phyloP scores from a whole-genome alignment of 1,140 invertebrate species.

The Heliconius melpomene region DNA sequence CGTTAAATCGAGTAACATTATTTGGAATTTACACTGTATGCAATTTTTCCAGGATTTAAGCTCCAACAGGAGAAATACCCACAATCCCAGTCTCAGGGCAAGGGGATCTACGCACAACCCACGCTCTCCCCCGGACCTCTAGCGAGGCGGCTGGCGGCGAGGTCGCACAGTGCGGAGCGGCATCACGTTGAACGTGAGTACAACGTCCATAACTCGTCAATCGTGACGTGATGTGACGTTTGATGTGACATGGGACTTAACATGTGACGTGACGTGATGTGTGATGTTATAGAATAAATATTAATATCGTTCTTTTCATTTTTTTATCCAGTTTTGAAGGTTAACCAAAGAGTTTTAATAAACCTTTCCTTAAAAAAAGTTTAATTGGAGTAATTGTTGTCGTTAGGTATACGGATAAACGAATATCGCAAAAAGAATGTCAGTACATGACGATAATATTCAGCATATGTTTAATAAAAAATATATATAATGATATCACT shows the following conservation, averaged over 20 bases:
- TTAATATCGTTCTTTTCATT: too few relatives aligned
- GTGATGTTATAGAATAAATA: neutral
- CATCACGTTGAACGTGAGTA: conserved; percentile 74
- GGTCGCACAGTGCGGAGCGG: conserved; percentile 82
- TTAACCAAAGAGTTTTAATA: too few relatives aligned
- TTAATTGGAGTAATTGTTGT: too few relatives aligned
- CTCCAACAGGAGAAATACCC: conserved; percentile 52
- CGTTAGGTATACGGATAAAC: too few relatives aligned
- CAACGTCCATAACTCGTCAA: neutral
- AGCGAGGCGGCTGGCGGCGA: conserved; percentile 72
- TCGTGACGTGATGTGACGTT: neutral
- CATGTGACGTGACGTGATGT: neutral
- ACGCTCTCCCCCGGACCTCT: conserved; percentile 33
- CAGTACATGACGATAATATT: too few relatives aligned
- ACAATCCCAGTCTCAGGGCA: conserved; percentile 51
- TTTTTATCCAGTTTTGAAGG: too few relatives aligned
- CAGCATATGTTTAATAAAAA: too few relatives aligned
- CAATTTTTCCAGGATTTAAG: conserved; percentile 55
- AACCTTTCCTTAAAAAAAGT: too few relatives aligned
- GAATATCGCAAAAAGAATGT: too few relatives aligned
- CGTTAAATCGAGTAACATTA: too few relatives aligned
- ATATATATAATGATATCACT: too few relatives aligned
- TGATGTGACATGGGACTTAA: neutral
- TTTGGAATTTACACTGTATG: neutral
- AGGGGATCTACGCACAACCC: conserved; percentile 79